Percentiles rank a stretch among this genome's conserved stretches.
These are phyloP conservation scores for Ametastegia equiseti DNA, from an alignment of 2,888 invertebrate genomes.

Conservation along the genomic window DNA sequence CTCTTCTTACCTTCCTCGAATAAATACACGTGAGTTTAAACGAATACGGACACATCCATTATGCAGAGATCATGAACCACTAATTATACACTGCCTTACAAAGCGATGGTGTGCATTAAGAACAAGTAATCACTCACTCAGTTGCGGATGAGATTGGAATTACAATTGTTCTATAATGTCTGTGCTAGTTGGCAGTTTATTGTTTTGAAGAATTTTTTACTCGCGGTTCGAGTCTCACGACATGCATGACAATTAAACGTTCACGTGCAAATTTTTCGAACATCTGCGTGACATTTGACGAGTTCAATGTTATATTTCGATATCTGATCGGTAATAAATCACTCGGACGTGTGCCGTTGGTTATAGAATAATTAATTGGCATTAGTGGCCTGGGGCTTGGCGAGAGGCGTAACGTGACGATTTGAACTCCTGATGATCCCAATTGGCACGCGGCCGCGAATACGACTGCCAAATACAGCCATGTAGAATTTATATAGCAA, in stretches of 20 bases:
- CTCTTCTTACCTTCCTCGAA: constrained; percentile 82
- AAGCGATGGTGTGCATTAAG: background rate
- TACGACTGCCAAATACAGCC: background rate
- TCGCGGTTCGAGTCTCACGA: background rate
- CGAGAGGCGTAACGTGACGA: background rate
- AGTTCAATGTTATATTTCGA: background rate
- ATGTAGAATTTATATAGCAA: background rate
- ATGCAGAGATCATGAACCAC: background rate
- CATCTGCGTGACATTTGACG: background rate
- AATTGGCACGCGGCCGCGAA: background rate
- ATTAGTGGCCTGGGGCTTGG: constrained; percentile 6
- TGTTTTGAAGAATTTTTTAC: background rate
- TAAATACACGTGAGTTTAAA: constrained; percentile 76
- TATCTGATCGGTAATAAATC: background rate
- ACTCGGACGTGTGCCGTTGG: background rate
- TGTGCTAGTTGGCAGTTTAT: constrained; percentile 19
- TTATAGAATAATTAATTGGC: background rate
- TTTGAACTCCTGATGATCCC: background rate
- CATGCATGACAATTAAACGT: background rate
- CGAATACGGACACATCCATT: constrained; percentile 27
- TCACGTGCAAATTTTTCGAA: background rate
- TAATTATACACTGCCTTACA: background rate
- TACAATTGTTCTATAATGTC: background rate
- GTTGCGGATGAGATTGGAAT: background rate
- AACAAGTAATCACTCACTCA: background rate